phyloP scores from a whole-genome alignment of 1,140 invertebrate genomes.

The Teleopsis dalmanni region DNA sequence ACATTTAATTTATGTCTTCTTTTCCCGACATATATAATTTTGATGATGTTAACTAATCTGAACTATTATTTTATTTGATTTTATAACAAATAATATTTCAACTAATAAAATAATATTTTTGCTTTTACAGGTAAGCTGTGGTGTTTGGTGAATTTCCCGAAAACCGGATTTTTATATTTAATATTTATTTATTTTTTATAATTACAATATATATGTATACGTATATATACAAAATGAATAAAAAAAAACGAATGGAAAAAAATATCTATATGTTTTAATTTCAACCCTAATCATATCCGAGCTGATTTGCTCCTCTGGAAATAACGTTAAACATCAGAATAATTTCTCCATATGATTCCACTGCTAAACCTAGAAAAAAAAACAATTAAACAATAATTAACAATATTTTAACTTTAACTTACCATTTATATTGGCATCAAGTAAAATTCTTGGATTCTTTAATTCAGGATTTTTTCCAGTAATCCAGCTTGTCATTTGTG shows the following conservation, averaged over 20 bases:
- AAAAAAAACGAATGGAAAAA: background rate
- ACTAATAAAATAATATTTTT: background rate
- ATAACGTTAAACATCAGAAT: conserved; percentile 10
- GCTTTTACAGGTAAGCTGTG: background rate
- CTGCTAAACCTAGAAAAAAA: conserved; percentile 11
- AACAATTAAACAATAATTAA: background rate
- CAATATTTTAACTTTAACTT: background rate
- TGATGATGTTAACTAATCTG: conserved; percentile 7
- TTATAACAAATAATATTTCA: background rate
- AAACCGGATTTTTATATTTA: background rate
- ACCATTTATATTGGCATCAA: conserved; percentile 38
- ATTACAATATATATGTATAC: background rate
- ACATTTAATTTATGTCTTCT: conserved; percentile 12
- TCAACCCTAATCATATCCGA: conserved; percentile 6
- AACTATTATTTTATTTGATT: background rate
- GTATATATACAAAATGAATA: background rate
- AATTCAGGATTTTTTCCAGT: conserved; percentile 35
- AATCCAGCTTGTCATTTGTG: conserved; percentile 34
- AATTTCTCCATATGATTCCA: conserved; percentile 19
- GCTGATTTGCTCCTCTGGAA: conserved; percentile 9
- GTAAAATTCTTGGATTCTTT: conserved; percentile 33
- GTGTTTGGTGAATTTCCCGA: background rate
- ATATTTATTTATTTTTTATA: background rate
- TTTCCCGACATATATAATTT: conserved; percentile 15
- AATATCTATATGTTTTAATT: background rate